These are phyloP conservation scores for Pemphredon lugubris DNA, from an alignment of 2,888 invertebrate species.

Conservation along the genomic window DNA sequence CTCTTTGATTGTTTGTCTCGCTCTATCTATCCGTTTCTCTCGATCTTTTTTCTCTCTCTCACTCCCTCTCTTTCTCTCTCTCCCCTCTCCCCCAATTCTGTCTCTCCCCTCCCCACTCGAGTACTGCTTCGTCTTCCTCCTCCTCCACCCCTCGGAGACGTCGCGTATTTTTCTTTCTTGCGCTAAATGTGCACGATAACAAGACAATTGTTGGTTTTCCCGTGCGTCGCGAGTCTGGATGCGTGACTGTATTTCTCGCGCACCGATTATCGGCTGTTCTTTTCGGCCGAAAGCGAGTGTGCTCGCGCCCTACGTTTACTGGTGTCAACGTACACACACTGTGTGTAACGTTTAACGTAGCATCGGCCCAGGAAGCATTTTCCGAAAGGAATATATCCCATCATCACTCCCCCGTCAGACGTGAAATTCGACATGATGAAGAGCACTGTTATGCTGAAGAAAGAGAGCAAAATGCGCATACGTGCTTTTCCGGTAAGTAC, in stretches of 20 bases:
- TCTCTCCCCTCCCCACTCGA: conserved; percentile 8
- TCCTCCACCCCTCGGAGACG: conserved; percentile 25
- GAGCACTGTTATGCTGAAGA: conserved; percentile 89
- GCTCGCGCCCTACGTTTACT: conserved; percentile 32
- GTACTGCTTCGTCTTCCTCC: conserved; percentile 14
- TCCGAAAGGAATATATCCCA: conserved; percentile 28
- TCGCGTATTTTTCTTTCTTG: conserved; percentile 42
- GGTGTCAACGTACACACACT: conserved; percentile 70
- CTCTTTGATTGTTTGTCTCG: not conserved
- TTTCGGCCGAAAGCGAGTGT: conserved; percentile 15
- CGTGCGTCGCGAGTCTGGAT: conserved; percentile 31
- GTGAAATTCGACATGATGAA: conserved; percentile 84
- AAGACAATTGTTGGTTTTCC: conserved; percentile 27
- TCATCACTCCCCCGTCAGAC: conserved; percentile 19
- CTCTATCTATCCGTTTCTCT: conserved; percentile 7
- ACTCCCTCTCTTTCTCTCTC: conserved; percentile 3
- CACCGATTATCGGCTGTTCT: conserved; percentile 55
- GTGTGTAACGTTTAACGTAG: conserved; percentile 49
- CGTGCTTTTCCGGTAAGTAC: conserved; percentile 97
- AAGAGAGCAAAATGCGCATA: conserved; percentile 98
- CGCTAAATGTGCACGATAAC: conserved; percentile 51
- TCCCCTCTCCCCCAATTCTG: conserved; percentile 5
- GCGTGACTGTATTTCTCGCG: conserved; percentile 37
- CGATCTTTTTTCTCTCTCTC: conserved; percentile 14
- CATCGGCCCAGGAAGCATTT: conserved; percentile 48